Evolutionary conservation across 35 echinoderm and acorn worm genomes (phyloP).

Genomic region (Ophioderma brevispina): DNA sequence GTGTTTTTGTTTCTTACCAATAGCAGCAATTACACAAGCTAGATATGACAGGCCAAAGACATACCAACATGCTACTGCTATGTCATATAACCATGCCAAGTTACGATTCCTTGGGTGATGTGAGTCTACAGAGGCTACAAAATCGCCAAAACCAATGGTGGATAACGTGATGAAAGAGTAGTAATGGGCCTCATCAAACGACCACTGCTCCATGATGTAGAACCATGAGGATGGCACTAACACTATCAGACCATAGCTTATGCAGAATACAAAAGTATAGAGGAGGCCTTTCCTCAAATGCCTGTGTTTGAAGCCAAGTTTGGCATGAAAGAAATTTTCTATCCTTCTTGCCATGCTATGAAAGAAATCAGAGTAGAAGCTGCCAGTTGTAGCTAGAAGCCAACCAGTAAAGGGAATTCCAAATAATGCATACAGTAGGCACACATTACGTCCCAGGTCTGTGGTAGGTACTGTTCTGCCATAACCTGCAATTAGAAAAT

Average conservation of each 20-base stretch:
- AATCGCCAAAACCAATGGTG: slow-evolving; percentile 97
- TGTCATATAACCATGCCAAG: slow-evolving; percentile 48
- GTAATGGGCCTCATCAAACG: slow-evolving; percentile 66
- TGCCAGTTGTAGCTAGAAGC: slow-evolving; percentile 71
- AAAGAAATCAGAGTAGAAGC: slow-evolving; percentile 46
- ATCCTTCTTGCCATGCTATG: slow-evolving; percentile 32
- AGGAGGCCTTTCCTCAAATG: neutral
- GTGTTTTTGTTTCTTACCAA: slow-evolving; percentile 32
- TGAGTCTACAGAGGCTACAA: slow-evolving; percentile 38
- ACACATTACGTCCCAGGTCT: slow-evolving; percentile 60
- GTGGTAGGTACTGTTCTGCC: slow-evolving; percentile 73
- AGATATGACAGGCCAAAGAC: slow-evolving; percentile 64
- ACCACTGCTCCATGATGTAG: slow-evolving; percentile 66
- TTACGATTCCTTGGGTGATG: neutral
- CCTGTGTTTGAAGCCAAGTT: neutral
- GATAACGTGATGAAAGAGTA: slow-evolving; percentile 86
- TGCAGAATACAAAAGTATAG: neutral
- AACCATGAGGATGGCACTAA: slow-evolving; percentile 76
- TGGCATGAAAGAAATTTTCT: slow-evolving; percentile 23
- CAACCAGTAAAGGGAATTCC: slow-evolving; percentile 88
- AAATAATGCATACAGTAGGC: slow-evolving; percentile 86
- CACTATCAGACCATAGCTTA: slow-evolving; percentile 56
- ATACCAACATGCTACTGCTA: slow-evolving; percentile 19
- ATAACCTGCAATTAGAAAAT: slow-evolving; percentile 63
- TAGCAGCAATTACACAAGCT: slow-evolving; percentile 43